phyloP scores from a whole-genome alignment of 2,888 invertebrate species.

The Philereme vetulata region DNA sequence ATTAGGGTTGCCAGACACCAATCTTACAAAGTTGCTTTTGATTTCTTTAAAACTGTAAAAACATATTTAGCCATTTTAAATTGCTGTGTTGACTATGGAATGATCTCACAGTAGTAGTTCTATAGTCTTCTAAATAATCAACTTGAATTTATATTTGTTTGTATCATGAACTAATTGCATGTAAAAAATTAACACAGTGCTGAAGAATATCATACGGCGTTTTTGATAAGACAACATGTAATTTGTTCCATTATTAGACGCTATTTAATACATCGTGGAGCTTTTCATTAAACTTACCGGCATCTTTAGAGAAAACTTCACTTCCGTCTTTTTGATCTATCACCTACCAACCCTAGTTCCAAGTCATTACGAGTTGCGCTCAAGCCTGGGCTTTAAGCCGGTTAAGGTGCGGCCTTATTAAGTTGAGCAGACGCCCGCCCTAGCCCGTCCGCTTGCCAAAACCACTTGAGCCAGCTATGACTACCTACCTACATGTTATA shows the following conservation, averaged over 20 bases:
- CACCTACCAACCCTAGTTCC: constrained; percentile 29
- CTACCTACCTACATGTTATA: constrained; percentile 57
- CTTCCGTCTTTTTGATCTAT: constrained; percentile 4
- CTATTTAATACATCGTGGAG: no score
- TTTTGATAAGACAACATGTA: no score
- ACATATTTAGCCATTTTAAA: no score
- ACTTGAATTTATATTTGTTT: no score
- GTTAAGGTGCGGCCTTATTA: constrained; percentile 75
- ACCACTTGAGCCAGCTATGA: constrained; percentile 66
- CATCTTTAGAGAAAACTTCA: neutral
- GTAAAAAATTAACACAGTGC: no score
- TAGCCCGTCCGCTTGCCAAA: constrained; percentile 72
- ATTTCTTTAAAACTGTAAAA: neutral
- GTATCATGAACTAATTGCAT: no score
- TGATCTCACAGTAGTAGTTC: no score
- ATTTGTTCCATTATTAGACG: no score
- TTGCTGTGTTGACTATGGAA: no score
- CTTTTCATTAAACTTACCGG: neutral
- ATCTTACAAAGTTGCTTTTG: neutral
- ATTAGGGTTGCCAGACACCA: constrained; percentile 6
- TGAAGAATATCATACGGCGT: no score
- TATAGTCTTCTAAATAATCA: no score
- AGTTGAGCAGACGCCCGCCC: constrained; percentile 66
- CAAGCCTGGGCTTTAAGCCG: constrained; percentile 55
- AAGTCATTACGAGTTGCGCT: constrained; percentile 73